Base-by-base conservation (phyloP, 2,888 invertebrate genomes). In the Globia sparganii region DNA sequence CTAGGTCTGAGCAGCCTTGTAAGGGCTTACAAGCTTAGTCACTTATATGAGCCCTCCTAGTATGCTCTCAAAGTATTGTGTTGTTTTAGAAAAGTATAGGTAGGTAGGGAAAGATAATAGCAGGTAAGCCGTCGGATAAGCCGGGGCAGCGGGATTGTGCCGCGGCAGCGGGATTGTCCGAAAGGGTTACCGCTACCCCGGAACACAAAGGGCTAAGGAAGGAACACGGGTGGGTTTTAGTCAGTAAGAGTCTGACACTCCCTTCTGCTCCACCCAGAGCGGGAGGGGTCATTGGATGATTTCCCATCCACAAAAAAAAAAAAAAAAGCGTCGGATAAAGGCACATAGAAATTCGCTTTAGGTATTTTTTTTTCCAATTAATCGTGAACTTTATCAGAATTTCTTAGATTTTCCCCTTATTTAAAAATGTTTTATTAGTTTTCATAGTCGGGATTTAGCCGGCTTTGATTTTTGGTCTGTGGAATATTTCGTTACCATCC, bases 11-110 rank as follows among this genome's bases (percentile, higher is more conserved):
- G n/a, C 61, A 40, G 72, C 69, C 72, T 69, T 69, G 82, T 67
- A 11, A 53, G 58, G 71, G 46, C 34, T 83, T 81, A 85, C 82
- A 72, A 66, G 85, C 74, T 81, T 75, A 81, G 53, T 81, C 86
- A 81, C 77, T 85, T 77, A 85, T 74, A 62, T 61, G 40, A 58
- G 40, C 62, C 28, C 15, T 28, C 49, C 65, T 74, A 69, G 70
- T n/a, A 34, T 49, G 28, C n/a, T 58, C 31, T 34, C 8, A 2
- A 34, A 56, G 72, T 71, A 61, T 65, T 15, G 43, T 72, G 59
- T 61, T 80, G 25, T 40, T 81, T 58, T 31, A 59, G 15, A 9
- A 18, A 43, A 40, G 21, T 49, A 8, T 40, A 28, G 3, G 11
- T 49, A 28, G 18, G 37, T 53, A 56, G 15, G 2, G 34, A 28